Evolutionary conservation across 2,888 invertebrate genomes (phyloP).

Genomic region (Elmis aenea): DNA sequence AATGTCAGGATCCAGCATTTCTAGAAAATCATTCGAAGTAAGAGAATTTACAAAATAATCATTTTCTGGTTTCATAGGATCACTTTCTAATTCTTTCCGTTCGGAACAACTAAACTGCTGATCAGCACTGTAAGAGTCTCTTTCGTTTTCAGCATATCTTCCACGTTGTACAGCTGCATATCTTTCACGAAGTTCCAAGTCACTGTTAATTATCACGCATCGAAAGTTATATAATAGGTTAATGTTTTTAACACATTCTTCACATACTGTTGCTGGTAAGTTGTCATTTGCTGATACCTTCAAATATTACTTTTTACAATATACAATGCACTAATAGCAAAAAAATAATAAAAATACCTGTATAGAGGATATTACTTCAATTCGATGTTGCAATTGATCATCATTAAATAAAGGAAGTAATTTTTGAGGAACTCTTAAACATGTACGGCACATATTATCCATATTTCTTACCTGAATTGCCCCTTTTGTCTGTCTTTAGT

Average conservation of each 20-base stretch:
- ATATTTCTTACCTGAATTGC: too few relatives aligned
- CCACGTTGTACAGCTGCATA: constrained; percentile 6
- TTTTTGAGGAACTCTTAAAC: constrained; percentile 9
- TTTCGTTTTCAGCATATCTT: too few relatives aligned
- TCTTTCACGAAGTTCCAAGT: constrained; percentile 8
- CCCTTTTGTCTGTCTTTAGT: too few relatives aligned
- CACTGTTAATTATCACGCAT: constrained; percentile 11
- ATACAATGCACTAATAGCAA: too few relatives aligned
- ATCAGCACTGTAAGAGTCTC: too few relatives aligned
- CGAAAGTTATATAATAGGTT: constrained; percentile 13
- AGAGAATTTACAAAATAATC: too few relatives aligned
- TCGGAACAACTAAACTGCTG: too few relatives aligned
- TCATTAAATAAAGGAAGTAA: constrained; percentile 9
- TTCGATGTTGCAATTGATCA: constrained; percentile 7
- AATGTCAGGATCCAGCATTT: too few relatives aligned
- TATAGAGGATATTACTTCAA: constrained; percentile 5
- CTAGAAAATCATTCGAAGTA: too few relatives aligned
- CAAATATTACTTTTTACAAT: neutral
- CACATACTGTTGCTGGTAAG: constrained; percentile 9
- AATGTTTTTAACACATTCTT: constrained; percentile 11
- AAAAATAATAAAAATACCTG: too few relatives aligned
- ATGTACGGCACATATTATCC: constrained; percentile 12
- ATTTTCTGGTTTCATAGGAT: too few relatives aligned
- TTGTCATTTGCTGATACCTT: constrained; percentile 1
- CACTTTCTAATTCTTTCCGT: too few relatives aligned